Evolutionary conservation across 2,797 vertebrate species (phyloP), one percentile per base, ranked within the genome.

Genomic region (Channallabes apus): DNA sequence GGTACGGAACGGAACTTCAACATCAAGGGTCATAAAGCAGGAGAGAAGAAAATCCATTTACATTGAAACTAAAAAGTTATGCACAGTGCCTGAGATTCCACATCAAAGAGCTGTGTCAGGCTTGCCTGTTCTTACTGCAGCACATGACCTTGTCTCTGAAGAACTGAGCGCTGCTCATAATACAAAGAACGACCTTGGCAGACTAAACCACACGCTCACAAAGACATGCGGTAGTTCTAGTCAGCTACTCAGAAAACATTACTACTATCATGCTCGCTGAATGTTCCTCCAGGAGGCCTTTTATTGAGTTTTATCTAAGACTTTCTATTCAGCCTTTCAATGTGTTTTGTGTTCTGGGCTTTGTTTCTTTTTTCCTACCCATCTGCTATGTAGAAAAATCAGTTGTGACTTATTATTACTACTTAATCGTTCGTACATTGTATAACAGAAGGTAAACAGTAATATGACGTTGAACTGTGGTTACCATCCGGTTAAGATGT

Each of bases 171-270:
- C 76, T 84, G 38, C 83, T 86, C 82, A 27, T 58, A 86, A 85
- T 84, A 87, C 82, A 90, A 88, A 88, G 75, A 85, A 87, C 46
- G 59, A 88, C 90, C 87, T 89, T 84, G 85, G 72, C 78, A 86
- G 79, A 11, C 79, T n/a, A 62, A 82, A 85, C 86, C 82, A 71
- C 72, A 82, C 61, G 62, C 72, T 78, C 72, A 88, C 38, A 85
- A 79, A 79, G 73, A 83, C 14, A 64, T 20, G 54, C 58, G 6
- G 84, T 29, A 72, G 61, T 84, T 82, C 75, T 54, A 72, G 17
- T 15, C 41, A 56, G 38, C 62, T 84, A 38, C 41, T 51, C 68
- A 62, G 54, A 32, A 62, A 78, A 27, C 76, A n/a, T 61, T 22
- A 35, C 76, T n/a, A 79, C 58, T 27, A 78, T 35, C 20, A 6